phyloP scores from a whole-genome alignment of 2,888 invertebrate genomes.

The Macroteleia sp. region DNA sequence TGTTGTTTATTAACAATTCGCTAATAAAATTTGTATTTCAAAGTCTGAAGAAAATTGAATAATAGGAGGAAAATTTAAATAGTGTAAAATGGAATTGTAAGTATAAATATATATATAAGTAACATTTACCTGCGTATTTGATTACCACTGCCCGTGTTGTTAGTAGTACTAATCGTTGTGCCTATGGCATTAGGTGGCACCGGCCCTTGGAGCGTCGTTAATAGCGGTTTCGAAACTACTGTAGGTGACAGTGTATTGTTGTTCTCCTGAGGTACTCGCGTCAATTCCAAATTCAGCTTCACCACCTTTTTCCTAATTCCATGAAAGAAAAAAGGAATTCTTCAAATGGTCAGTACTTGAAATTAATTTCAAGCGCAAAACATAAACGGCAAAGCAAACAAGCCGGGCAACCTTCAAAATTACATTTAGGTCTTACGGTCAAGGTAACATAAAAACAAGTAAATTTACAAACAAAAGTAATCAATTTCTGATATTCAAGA shows the following conservation, averaged over 20 bases:
- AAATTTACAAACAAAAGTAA: too few relatives aligned
- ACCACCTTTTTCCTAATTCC: slow-evolving; percentile 79
- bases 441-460: slow-evolving; percentile 29
- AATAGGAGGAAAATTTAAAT: too few relatives aligned
- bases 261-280: slow-evolving; percentile 80
- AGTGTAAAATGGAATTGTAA: too few relatives aligned
- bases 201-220: slow-evolving; percentile 72
- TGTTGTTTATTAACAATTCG: too few relatives aligned
- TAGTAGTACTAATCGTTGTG: slow-evolving; percentile 83
- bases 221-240: slow-evolving; percentile 75
- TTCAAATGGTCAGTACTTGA: slow-evolving; percentile 28
- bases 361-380: slow-evolving; percentile 36
- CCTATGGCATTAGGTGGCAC: slow-evolving; percentile 85
- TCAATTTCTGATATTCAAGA: too few relatives aligned
- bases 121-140: slow-evolving; percentile 81
- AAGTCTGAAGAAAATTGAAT: too few relatives aligned
- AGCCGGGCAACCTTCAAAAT: slow-evolving; percentile 46
- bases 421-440: slow-evolving; percentile 40
- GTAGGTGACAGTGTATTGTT: slow-evolving; percentile 78
- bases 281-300: slow-evolving; percentile 81
- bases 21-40: too few relatives aligned
- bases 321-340: slow-evolving; percentile 27
- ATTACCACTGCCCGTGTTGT: slow-evolving; percentile 84
- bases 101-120: too few relatives aligned
- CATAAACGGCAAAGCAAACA: slow-evolving; percentile 47